A percentile compares a stretch with the other conserved stretches of the same genome.
phyloP scores from a whole-genome alignment of 2,888 invertebrate genomes.

The Leucoma salicis region DNA sequence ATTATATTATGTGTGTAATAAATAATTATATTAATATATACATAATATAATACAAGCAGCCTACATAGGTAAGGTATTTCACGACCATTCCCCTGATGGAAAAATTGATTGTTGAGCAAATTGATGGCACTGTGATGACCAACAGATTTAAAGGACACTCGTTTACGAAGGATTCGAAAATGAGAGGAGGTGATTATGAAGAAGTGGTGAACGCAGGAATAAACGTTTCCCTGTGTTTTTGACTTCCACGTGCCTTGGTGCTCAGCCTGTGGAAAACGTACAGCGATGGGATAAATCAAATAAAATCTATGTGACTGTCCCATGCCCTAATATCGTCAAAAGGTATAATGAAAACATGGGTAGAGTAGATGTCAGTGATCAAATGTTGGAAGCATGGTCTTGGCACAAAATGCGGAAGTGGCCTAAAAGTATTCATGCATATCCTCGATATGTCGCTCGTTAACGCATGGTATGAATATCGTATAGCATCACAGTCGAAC shows the following conservation, averaged over 20 bases:
- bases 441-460: constrained; percentile 8
- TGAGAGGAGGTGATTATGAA: constrained; percentile 10
- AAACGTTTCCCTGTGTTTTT: constrained; percentile 1
- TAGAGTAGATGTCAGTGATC: constrained; percentile 14
- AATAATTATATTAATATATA: too few species aligned
- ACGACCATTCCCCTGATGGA: constrained; percentile 8
- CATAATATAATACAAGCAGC: too few species aligned
- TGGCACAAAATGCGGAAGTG: constrained; percentile 16
- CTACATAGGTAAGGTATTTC: constrained; percentile 9
- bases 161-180: constrained; percentile 11
- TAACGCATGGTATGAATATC: constrained; percentile 8
- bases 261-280: constrained; percentile 7
- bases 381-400: constrained; percentile 12
- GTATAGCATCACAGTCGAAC: constrained; percentile 6
- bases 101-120: neutral
- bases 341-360: constrained; percentile 4
- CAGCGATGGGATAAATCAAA: constrained; percentile 11
- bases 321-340: constrained; percentile 8
- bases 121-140: constrained; percentile 7
- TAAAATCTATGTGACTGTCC: constrained; percentile 8
- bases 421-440: constrained; percentile 18
- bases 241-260: constrained; percentile 8
- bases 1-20: too few species aligned
- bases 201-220: constrained; percentile 10
- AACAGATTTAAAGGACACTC: constrained; percentile 5